Evolutionary conservation across 2,888 invertebrate genomes (phyloP).

Genomic region (Eudasyphora cyanicolor): DNA sequence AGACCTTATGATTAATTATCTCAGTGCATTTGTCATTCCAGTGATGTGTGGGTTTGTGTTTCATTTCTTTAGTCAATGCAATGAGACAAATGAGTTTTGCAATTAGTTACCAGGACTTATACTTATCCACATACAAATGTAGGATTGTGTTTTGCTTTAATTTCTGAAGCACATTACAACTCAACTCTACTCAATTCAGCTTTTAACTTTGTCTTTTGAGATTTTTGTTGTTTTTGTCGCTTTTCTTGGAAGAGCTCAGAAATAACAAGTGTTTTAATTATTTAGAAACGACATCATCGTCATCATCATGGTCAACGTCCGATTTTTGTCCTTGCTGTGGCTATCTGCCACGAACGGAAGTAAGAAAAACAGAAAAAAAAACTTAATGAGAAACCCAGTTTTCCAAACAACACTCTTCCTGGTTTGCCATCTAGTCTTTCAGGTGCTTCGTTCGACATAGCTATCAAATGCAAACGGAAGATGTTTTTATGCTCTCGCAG

Average conservation of each 20-base stretch:
- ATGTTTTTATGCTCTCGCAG: neutral
- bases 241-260: neutral
- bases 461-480: neutral
- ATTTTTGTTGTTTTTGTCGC: neutral
- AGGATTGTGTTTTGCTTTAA: neutral
- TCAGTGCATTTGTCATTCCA: neutral
- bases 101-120: neutral
- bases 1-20: too few species aligned
- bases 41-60: too few species aligned
- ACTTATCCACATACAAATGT: neutral
- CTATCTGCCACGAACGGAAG: neutral
- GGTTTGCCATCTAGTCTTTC: neutral
- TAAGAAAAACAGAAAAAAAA: neutral
- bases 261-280: conserved; percentile 9
- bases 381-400: neutral
- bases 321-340: neutral
- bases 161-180: too few species aligned
- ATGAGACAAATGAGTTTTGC: neutral
- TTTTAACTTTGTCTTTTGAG: neutral
- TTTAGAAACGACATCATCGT: neutral
- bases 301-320: neutral
- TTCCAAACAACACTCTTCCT: neutral
- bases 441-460: neutral
- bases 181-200: neutral
- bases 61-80: neutral